These are phyloP conservation scores for Coronaproctus castanopsis DNA, from an alignment of 2,888 invertebrate species.

Conservation along the genomic window DNA sequence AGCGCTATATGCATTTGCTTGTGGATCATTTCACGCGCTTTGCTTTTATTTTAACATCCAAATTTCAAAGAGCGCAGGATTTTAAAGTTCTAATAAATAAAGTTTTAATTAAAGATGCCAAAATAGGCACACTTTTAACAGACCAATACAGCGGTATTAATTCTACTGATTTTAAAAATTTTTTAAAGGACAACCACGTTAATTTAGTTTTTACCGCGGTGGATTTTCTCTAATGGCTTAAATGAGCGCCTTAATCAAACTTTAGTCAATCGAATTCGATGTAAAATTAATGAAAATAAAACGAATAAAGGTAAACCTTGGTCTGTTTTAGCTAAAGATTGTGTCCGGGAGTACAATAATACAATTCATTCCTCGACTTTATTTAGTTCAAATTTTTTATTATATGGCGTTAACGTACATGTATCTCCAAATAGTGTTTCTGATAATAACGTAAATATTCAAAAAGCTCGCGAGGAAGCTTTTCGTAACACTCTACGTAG, in stretches of 20 bases:
- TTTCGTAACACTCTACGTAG: too few relatives aligned
- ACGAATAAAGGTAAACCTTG: conserved; percentile 15
- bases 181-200: conserved; percentile 17
- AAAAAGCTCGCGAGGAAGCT: too few relatives aligned
- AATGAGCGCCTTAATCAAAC: conserved; percentile 19
- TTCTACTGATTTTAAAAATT: conserved; percentile 21
- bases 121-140: too few relatives aligned
- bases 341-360: conserved; percentile 16
- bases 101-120: too few relatives aligned
- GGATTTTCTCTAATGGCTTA: conserved; percentile 17
- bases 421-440: too few relatives aligned
- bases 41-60: conserved; percentile 20
- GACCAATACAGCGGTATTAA: too few relatives aligned
- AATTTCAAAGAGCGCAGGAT: conserved; percentile 20
- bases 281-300: conserved; percentile 17
- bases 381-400: too few relatives aligned
- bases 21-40: conserved; percentile 21
- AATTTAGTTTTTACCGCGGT: conserved; percentile 17
- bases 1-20: conserved; percentile 21
- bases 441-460: too few relatives aligned
- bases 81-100: conserved; percentile 18
- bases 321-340: conserved; percentile 17
- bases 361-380: conserved; percentile 16
- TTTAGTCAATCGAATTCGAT: conserved; percentile 17
- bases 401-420: too few relatives aligned